Percentiles rank a stretch among this genome's conserved stretches.
Evolutionary conservation across 2,888 invertebrate genomes (phyloP).

Genomic region (Cephus pulcher): DNA sequence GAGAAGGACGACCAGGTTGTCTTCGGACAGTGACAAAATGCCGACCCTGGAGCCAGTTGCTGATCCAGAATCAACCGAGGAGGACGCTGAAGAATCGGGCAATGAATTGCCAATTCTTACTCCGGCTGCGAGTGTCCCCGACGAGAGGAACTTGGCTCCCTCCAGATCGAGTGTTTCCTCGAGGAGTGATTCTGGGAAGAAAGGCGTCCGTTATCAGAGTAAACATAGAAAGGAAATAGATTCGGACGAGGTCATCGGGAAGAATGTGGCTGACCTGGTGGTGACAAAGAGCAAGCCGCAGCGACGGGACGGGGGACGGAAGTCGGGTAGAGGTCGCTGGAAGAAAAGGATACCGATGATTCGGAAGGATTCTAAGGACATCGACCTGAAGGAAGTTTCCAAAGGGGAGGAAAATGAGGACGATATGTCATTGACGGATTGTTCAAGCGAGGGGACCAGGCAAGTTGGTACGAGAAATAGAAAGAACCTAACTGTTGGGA

Average conservation of each 20-base stretch:
- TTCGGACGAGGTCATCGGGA: slow-evolving; percentile 28
- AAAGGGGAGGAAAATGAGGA: slow-evolving; percentile 1
- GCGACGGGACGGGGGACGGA: slow-evolving; percentile 17
- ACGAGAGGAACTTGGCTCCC: background rate
- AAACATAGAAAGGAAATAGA: slow-evolving; percentile 20
- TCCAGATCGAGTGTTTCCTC: background rate
- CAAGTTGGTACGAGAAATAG: slow-evolving; percentile 21
- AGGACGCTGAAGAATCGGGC: slow-evolving; percentile 29
- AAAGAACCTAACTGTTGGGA: slow-evolving; percentile 15
- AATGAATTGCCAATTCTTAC: slow-evolving; percentile 45
- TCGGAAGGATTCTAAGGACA: slow-evolving; percentile 2
- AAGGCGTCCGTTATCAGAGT: slow-evolving; percentile 2
- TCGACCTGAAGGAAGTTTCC: background rate
- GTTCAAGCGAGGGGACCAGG: background rate
- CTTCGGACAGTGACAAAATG: slow-evolving; percentile 69
- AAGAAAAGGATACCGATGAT: slow-evolving; percentile 23
- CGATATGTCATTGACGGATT: background rate
- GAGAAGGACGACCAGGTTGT: slow-evolving; percentile 41
- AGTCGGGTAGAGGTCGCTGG: slow-evolving; percentile 10
- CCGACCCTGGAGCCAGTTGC: slow-evolving; percentile 67
- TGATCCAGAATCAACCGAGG: slow-evolving; percentile 20
- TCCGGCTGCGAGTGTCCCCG: slow-evolving; percentile 28
- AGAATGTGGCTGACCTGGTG: slow-evolving; percentile 24
- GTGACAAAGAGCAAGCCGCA: slow-evolving; percentile 12
- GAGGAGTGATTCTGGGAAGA: background rate